Base-by-base conservation (phyloP, 2,888 invertebrate species). In the Ditula angustiorana region DNA sequence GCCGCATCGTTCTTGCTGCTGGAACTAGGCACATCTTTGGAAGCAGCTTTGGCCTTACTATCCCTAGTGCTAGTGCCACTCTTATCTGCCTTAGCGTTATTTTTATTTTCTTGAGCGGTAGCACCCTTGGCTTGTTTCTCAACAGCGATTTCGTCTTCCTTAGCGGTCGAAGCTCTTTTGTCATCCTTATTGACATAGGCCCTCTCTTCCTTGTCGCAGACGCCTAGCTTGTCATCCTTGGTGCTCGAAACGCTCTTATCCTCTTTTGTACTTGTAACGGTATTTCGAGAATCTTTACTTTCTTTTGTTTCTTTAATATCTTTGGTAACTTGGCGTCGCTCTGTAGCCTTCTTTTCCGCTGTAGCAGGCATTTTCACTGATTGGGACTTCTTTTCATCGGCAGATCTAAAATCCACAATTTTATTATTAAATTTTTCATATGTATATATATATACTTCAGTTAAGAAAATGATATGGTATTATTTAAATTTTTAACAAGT, bases 271-370 rank as follows among this genome's bases (percentile, higher is more conserved):
- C 65, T 80, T 13, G 69, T 71, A 44, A 78, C 80, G 49, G 74
- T 78, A 10, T 68, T 67, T 65, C 83, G 87, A 0, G 64, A 53
- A 19, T 87, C 86, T 66, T 85, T 88, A 2, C 53, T 69, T 41
- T 90, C 91, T 75, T 87, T 91, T 23, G 86, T 83, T 62, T 90
- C 90, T 61, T 90, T 88, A 67, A 86, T 89, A 61, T 88, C 88
- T 81, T 90, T 91, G 74, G 87, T 85, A 30, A 83, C 24, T 0
- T 72, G 49, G 16, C 85, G 83, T 23, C 82, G 82, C 52, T 89
- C 89, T 0, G 71, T 67, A 19, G 68, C 19, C 66, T 85, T 86
- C 69, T 84, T 90, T 37, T 89, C 90, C 1, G 71, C 35, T 3
- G 37, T 19, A 0, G 75, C 61, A 0, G 77, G 73, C 1, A 76